phyloP scores from a whole-genome alignment of 2,797 vertebrate species.

The Paedocypris micromegethes region DNA sequence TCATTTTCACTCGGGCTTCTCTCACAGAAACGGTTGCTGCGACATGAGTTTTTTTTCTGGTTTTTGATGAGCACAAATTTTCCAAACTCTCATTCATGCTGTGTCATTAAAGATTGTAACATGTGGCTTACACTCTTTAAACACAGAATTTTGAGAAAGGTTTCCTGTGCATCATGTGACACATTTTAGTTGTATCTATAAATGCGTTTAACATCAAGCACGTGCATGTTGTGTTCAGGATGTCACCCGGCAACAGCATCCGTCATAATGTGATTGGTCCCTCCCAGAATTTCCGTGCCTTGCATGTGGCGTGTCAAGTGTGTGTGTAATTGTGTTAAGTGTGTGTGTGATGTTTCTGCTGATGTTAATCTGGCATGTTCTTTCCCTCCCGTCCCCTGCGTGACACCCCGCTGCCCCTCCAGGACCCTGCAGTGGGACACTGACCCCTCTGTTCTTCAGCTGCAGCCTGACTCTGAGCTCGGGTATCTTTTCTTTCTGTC shows the following conservation, averaged over 20 bases:
- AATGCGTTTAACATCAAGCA: too few relatives aligned
- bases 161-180: too few relatives aligned
- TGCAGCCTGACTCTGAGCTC: constrained; percentile 96
- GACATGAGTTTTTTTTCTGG: too few relatives aligned
- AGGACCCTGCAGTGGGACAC: constrained; percentile 99
- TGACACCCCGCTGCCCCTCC: constrained; percentile 67
- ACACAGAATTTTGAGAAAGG: too few relatives aligned
- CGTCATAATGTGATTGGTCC: constrained; percentile 5
- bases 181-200: too few relatives aligned
- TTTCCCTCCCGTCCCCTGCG: constrained; percentile 65
- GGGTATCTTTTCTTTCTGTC: constrained; percentile 77
- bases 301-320: constrained; percentile 8
- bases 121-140: too few relatives aligned
- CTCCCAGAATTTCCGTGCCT: constrained; percentile 19
- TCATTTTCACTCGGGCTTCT: too few relatives aligned
- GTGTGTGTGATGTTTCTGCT: constrained; percentile 27
- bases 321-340: constrained; percentile 14
- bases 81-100: too few relatives aligned
- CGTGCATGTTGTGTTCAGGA: too few relatives aligned
- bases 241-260: neutral
- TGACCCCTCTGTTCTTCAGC: constrained; percentile 97
- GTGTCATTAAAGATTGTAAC: too few relatives aligned
- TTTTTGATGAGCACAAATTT: too few relatives aligned
- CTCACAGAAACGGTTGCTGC: too few relatives aligned
- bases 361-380: constrained; percentile 68